Conservation (phyloP, 2,113 vertebrate genomes). For the Perognathus longimembris region DNA sequence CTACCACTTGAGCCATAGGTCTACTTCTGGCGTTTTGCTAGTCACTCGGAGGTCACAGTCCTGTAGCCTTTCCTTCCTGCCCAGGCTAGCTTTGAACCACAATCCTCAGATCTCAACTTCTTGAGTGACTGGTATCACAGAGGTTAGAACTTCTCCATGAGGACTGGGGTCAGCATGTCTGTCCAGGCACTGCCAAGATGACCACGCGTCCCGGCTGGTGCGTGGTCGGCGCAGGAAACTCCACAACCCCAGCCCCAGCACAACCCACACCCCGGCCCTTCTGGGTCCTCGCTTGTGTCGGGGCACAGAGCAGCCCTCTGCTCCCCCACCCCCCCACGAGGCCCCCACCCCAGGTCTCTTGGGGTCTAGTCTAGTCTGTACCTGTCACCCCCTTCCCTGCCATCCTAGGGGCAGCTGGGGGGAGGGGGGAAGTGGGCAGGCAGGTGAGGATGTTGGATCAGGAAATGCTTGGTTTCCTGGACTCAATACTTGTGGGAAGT, state of each 20-base stretch:
- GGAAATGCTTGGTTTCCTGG: not conserved
- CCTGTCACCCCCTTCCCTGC: fast-evolving
- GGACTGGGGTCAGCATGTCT: not conserved
- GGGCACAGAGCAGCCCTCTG: fast-evolving
- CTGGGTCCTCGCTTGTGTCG: fast-evolving
- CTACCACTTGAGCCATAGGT: too few species aligned
- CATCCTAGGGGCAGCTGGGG: not conserved
- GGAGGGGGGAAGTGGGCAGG: fast-evolving
- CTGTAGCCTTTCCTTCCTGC: too few species aligned
- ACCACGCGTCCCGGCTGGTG: too few species aligned
- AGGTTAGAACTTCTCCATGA: too few species aligned
- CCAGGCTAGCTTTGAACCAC: too few species aligned
- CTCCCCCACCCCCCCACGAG: fast-evolving
- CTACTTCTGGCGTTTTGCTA: too few species aligned
- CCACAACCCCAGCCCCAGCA: fast-evolving
- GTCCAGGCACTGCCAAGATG: fast-evolving
- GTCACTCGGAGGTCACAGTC: too few species aligned
- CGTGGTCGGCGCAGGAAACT: too few species aligned
- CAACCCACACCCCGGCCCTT: not conserved
- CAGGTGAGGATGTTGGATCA: fast-evolving
- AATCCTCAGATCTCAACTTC: too few species aligned
- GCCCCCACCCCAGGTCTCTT: not conserved
- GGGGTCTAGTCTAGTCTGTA: too few species aligned
- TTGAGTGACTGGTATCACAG: too few species aligned
- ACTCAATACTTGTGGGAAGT: fast-evolving